Evolutionary conservation across 2,113 vertebrate species (phyloP).

Genomic region (Lophius piscatorius): DNA sequence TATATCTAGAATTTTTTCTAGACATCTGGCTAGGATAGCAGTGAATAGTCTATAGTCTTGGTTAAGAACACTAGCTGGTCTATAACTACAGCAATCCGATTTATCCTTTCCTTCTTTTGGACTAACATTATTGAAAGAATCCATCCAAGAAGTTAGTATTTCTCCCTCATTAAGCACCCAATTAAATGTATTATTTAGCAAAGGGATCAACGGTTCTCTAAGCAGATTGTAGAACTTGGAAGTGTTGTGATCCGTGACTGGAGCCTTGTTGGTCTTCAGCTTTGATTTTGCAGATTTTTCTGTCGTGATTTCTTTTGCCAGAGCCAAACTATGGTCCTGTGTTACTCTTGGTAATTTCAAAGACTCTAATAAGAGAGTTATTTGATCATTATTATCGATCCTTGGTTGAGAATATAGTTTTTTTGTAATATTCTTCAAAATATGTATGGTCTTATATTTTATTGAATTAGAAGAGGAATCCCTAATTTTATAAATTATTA

Average conservation of each 20-base stretch:
- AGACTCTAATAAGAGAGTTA: too few species aligned
- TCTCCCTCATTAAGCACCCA: not conserved
- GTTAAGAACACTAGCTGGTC: conserved; percentile 1
- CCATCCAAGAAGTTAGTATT: not conserved
- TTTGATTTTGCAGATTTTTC: not conserved
- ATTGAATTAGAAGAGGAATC: too few species aligned
- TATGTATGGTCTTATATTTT: too few species aligned
- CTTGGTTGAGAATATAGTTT: too few species aligned
- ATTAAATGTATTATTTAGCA: not conserved
- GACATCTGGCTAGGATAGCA: not conserved
- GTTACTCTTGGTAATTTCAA: too few species aligned
- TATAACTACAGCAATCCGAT: accelerated
- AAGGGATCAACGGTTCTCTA: not conserved
- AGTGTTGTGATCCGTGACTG: not conserved
- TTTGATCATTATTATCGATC: too few species aligned
- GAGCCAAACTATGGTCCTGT: too few species aligned
- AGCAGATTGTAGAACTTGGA: not conserved
- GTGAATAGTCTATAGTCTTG: not conserved
- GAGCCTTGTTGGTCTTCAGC: not conserved
- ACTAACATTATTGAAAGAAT: not conserved
- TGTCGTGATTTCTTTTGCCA: too few species aligned
- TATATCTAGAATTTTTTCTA: not conserved
- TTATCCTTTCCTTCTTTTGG: not conserved
- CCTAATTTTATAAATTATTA: too few species aligned
- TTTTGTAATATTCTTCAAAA: too few species aligned